These are phyloP conservation scores for Agelastica alni DNA, from an alignment of 2,888 invertebrate species.

Conservation along the genomic window DNA sequence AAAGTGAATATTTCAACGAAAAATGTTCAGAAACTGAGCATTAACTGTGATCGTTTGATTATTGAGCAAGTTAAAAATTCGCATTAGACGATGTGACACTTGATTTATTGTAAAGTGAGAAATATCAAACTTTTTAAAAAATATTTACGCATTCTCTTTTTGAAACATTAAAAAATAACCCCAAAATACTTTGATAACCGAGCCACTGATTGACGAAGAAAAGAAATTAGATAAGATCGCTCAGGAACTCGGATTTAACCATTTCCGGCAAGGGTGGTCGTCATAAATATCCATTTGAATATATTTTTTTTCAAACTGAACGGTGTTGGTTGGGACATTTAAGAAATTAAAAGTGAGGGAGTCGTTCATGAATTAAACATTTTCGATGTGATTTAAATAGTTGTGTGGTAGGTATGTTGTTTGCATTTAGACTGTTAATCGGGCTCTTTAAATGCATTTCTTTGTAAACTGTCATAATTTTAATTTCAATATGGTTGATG, in stretches of 20 bases:
- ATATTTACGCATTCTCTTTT: too few species aligned
- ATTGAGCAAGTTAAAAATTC: too few species aligned
- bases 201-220: slow-evolving; percentile 10
- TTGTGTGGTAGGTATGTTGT: not conserved
- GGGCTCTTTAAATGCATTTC: too few species aligned
- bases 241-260: slow-evolving; percentile 36
- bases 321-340: slow-evolving; percentile 8
- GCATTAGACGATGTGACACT: too few species aligned
- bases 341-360: slow-evolving; percentile 13
- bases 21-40: too few species aligned
- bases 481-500: too few species aligned
- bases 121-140: too few species aligned
- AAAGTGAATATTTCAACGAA: too few species aligned
- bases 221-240: slow-evolving; percentile 33
- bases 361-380: slow-evolving; percentile 16
- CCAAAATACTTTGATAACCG: not conserved
- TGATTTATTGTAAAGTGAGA: too few species aligned
- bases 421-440: too few species aligned
- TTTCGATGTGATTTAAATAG: slow-evolving; percentile 7
- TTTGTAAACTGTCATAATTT: too few species aligned
- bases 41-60: too few species aligned
- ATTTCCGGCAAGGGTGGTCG: slow-evolving; percentile 40
- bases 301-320: slow-evolving; percentile 10
- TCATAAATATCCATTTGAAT: slow-evolving; percentile 39
- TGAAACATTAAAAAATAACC: not conserved